Base-by-base conservation (phyloP, 2,888 invertebrate genomes). In the Bhutanitis thaidina region DNA sequence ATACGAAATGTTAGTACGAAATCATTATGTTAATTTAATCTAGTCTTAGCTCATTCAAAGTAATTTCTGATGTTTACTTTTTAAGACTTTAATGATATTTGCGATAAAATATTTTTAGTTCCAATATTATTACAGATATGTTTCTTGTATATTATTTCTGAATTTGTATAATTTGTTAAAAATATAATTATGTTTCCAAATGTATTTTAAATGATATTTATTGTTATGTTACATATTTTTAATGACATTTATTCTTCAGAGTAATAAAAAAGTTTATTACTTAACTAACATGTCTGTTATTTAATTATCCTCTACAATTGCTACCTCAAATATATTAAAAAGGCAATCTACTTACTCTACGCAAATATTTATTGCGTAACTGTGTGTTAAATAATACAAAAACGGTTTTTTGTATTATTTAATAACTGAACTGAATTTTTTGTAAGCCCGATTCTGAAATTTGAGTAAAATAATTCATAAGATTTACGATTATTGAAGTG, bases 11-110 rank as follows among this genome's bases (percentile, higher is more conserved):
- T 13, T 40, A 27, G 13, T 40, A 8, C 14, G 16, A 15, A 3
- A 2, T 20, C 2, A 20, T 20, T 27, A 29, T 10, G 27, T 25
- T 27, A 13, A 14, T 39, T 40, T 46, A 63, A 53, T 68, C 64
- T 75, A 74, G 70, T 71, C 62, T 58, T 66, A 69, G 63, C 60
- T 60, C 68, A 56, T 69, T 71, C 56, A 52, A 60, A 61, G 20
- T 53, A 12, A 37, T 43, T 25, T 48, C 29, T 43, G 41, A 43
- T 32, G 36, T 9, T 43, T 44, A 43, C 10, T 41, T 30, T 29
- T 38, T 39, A 48, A 52, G 13, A 39, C 12, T 13, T 39, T 48
- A 46, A 35, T 47, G 15, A 27, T 45, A n/a, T 52, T 45, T 52
- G 48, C 48, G 52, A 52, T 44, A 50, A 27, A 38, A 8, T 48